Evolutionary conservation across 2,113 vertebrate genomes (phyloP).

Genomic region (Tetrao urogallus): DNA sequence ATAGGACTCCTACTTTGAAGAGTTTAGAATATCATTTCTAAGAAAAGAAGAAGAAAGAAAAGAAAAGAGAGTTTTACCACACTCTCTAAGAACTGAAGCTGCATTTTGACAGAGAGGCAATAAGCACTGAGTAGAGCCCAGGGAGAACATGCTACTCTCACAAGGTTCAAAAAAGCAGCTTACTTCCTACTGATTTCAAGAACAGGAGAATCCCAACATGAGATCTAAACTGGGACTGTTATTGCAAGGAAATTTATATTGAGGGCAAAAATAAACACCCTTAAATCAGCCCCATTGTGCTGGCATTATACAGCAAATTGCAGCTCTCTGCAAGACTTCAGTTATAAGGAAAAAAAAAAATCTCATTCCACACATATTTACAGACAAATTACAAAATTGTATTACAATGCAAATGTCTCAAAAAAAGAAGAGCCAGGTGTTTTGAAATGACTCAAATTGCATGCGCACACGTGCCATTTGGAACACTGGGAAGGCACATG

Average conservation of each 20-base stretch:
- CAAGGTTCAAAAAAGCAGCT: constrained; percentile 1
- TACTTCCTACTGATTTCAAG: neutral
- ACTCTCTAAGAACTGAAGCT: constrained; percentile 35
- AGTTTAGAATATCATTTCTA: constrained; percentile 40
- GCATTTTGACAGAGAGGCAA: constrained; percentile 34
- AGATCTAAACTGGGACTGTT: neutral
- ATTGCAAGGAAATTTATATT: neutral
- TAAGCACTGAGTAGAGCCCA: neutral
- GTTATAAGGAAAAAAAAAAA: neutral
- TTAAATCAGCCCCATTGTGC: neutral
- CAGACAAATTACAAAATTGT: neutral
- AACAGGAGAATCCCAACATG: neutral
- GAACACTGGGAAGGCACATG: neutral
- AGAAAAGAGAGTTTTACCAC: constrained; percentile 25
- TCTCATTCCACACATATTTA: neutral
- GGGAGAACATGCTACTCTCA: neutral
- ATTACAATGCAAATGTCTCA: neutral
- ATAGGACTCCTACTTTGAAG: constrained; percentile 40
- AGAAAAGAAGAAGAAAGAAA: neutral
- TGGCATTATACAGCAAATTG: neutral
- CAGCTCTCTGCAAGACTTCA: neutral
- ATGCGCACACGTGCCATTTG: neutral
- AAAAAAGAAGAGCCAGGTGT: neutral
- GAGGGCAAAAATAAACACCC: neutral
- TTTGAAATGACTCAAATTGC: neutral